phyloP scores from a whole-genome alignment of 2,113 vertebrate species.

The Paramisgurnus dabryanus region DNA sequence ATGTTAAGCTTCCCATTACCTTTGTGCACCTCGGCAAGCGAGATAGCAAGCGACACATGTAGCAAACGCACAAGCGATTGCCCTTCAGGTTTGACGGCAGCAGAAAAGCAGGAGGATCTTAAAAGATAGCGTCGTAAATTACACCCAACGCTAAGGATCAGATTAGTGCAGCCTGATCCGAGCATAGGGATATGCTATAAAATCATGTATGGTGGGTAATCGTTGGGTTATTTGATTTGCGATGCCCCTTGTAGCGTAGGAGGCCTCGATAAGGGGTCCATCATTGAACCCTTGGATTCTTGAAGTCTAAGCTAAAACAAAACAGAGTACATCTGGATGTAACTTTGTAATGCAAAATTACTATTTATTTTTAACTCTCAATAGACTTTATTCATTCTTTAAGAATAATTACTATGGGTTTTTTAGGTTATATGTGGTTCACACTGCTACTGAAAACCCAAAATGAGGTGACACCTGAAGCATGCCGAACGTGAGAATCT shows the following conservation, averaged over 20 bases:
- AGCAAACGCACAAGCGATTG: constrained; percentile 72
- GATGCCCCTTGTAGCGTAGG: constrained; percentile 50
- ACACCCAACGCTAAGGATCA: constrained; percentile 70
- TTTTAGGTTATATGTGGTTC: background rate
- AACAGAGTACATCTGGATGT: no score
- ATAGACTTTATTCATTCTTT: background rate
- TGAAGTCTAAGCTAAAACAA: no score
- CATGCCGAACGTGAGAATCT: constrained; percentile 49
- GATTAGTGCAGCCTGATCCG: constrained; percentile 63
- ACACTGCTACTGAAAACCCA: constrained; percentile 57
- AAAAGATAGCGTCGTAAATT: constrained; percentile 73
- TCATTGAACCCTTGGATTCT: constrained; percentile 24
- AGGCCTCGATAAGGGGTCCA: constrained; percentile 38
- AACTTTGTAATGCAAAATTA: no score
- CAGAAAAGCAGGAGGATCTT: constrained; percentile 60
- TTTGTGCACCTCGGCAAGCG: constrained; percentile 66
- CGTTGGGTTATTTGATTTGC: constrained; percentile 40
- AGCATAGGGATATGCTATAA: constrained; percentile 55
- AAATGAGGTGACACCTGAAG: constrained; percentile 63
- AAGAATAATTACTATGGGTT: constrained; percentile 21
- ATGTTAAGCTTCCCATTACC: constrained; percentile 74
- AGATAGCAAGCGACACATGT: constrained; percentile 77
- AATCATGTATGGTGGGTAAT: constrained; percentile 63
- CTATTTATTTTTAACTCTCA: no score
- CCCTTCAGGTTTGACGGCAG: constrained; percentile 66